Conservation (phyloP, 2,888 invertebrate species). For the Leucophenga maculata region DNA sequence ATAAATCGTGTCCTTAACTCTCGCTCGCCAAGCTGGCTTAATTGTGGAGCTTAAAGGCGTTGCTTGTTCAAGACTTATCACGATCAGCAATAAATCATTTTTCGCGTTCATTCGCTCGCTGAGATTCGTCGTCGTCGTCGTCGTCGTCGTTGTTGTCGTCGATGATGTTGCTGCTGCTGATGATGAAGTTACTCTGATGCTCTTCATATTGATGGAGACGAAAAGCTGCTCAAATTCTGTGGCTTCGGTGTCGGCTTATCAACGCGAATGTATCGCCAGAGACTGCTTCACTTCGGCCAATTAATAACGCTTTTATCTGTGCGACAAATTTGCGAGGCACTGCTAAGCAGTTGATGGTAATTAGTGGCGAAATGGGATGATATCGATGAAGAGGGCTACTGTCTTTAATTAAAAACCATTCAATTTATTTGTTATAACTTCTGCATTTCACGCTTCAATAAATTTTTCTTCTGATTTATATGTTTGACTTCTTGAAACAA, state of each 20-base stretch:
- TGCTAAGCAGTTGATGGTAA: too few species aligned
- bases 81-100: conserved; percentile 57
- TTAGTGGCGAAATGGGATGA: too few species aligned
- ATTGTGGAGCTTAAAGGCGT: conserved; percentile 21
- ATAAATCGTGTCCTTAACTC: conserved; percentile 22
- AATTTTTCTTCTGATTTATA: too few species aligned
- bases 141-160: not conserved
- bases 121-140: too few species aligned
- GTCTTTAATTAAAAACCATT: too few species aligned
- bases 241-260: conserved; percentile 2
- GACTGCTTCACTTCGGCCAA: conserved; percentile 10
- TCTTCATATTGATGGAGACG: too few species aligned
- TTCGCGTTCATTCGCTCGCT: conserved; percentile 20
- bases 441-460: too few species aligned
- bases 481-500: too few species aligned
- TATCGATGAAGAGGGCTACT: too few species aligned
- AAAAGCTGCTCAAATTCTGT: not conserved
- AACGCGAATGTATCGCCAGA: conserved; percentile 7
- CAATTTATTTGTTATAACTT: too few species aligned
- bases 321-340: conserved; percentile 8
- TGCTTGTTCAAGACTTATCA: conserved; percentile 42
- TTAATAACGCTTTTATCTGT: conserved; percentile 19
- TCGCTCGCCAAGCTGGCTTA: conserved; percentile 16
- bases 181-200: too few species aligned
- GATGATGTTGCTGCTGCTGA: not conserved